phyloP scores from a whole-genome alignment of 2,888 invertebrate species.

The Leptopilina syphax region DNA sequence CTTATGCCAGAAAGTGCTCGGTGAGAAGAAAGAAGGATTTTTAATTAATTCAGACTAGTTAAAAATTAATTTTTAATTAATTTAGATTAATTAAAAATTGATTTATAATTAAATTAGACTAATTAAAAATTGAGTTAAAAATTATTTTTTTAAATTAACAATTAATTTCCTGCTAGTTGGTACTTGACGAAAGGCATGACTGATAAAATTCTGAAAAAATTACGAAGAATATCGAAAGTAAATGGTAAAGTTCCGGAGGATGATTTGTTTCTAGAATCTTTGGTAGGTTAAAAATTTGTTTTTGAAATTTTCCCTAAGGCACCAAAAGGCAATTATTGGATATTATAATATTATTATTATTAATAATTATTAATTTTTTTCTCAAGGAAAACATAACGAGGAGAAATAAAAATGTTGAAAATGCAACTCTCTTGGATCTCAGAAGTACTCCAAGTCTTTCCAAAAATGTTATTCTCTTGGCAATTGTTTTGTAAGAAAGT shows the following conservation, averaged over 20 bases:
- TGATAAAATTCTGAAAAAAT: slow-evolving; percentile 77
- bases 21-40: slow-evolving; percentile 59
- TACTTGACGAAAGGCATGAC: slow-evolving; percentile 77
- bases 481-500: background rate
- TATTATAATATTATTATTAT: background rate
- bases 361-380: background rate
- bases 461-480: background rate
- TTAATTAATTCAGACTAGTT: too few relatives aligned
- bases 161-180: slow-evolving; percentile 72
- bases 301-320: too few relatives aligned
- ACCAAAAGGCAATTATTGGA: too few relatives aligned
- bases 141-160: too few relatives aligned
- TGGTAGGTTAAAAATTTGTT: slow-evolving; percentile 65
- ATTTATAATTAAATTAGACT: too few relatives aligned
- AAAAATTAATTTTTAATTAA: too few relatives aligned
- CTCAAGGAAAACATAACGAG: background rate
- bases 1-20: slow-evolving; percentile 78
- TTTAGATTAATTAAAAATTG: too few relatives aligned
- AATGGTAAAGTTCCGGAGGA: slow-evolving; percentile 76
- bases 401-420: background rate
- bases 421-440: background rate
- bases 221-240: slow-evolving; percentile 77
- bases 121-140: too few relatives aligned
- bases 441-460: background rate
- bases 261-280: slow-evolving; percentile 74